Percentiles rank a stretch among this genome's conserved stretches.
Evolutionary conservation across 2,888 invertebrate genomes (phyloP).

Genomic region (Eilema sororculum): DNA sequence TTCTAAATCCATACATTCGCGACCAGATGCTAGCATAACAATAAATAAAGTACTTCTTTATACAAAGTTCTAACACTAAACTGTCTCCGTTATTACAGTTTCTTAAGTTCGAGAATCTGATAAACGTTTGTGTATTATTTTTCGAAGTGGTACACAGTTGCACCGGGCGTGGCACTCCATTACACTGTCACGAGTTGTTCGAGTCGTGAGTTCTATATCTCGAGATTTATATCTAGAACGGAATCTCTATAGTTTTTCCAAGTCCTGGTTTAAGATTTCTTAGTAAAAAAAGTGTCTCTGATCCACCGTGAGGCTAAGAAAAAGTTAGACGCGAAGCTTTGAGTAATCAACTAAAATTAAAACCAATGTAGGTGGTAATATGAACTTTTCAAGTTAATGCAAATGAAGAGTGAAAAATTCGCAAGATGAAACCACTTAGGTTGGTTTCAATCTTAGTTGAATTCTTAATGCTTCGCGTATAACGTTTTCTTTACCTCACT

Average conservation of each 20-base stretch:
- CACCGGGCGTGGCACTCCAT: slow-evolving; percentile 11
- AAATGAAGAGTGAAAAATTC: not conserved
- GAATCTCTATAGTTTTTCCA: slow-evolving; percentile 28
- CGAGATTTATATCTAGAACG: slow-evolving; percentile 30
- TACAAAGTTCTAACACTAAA: not conserved
- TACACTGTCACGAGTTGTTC: slow-evolving; percentile 32
- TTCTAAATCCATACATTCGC: too few species aligned
- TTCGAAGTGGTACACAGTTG: slow-evolving; percentile 5
- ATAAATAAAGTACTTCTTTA: not conserved
- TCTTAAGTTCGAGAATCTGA: not conserved
- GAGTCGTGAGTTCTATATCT: slow-evolving; percentile 28
- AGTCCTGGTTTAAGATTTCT: slow-evolving; percentile 18
- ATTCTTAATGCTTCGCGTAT: not conserved
- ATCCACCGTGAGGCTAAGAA: not conserved
- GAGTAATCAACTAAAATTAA: too few species aligned
- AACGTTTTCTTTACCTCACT: too few species aligned
- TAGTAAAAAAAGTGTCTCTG: not conserved
- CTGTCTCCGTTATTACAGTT: not conserved
- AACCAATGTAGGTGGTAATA: too few species aligned
- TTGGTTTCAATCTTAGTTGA: not conserved
- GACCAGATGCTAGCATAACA: too few species aligned
- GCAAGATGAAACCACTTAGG: not conserved
- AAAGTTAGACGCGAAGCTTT: too few species aligned
- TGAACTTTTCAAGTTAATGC: too few species aligned
- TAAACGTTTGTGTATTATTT: slow-evolving; percentile 8